Evolutionary conservation across 2,888 invertebrate genomes (phyloP), one percentile per base, ranked within the genome.

Genomic region (Baccha elongata): DNA sequence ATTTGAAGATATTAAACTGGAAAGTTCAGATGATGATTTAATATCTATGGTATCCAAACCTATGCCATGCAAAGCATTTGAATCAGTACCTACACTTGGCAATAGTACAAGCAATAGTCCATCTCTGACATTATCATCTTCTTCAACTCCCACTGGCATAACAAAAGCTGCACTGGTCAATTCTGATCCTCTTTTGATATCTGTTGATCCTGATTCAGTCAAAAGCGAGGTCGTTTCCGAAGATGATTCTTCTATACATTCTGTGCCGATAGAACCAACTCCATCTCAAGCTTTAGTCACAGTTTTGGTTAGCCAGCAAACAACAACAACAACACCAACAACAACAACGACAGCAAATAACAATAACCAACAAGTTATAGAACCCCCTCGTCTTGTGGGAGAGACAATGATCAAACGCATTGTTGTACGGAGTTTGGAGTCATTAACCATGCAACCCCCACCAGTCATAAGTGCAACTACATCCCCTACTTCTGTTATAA

Each of bases 351-450:
- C 26, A 23, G 13, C 58, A 26, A 17, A 11, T 26, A 29, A 29
- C 2, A 58, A 26, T 4, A 26, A 4, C 0, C n/a, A 3, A 79
- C 81, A 29, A 19, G 53, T 65, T 64, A n/a, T 86, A 87, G 60
- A 76, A 3, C 60, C 79, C 4, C 86, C 89, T 11, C 87, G 88
- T 3, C 85, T 87, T 26, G 87, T 89, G 5, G 90, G 89, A 1
- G 89, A 89, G 11, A 89, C 89, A 1, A 89, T 88, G 21, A 89
- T 90, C 37, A 89, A 89, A 65, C 86, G 88, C 8, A 21, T 90
- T 11, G 86, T 86, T 84, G 86, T 19, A 84, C 86, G 65, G 46
- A 85, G 48, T 35, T 2, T 78, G 7, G 74, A 71, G 19, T 84
- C 69, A 0, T 40, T 72, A 23, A 69, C 58, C 11, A 48, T 60